Evolutionary conservation across 2,113 vertebrate genomes (phyloP).

Genomic region (Hipposideros armiger): DNA sequence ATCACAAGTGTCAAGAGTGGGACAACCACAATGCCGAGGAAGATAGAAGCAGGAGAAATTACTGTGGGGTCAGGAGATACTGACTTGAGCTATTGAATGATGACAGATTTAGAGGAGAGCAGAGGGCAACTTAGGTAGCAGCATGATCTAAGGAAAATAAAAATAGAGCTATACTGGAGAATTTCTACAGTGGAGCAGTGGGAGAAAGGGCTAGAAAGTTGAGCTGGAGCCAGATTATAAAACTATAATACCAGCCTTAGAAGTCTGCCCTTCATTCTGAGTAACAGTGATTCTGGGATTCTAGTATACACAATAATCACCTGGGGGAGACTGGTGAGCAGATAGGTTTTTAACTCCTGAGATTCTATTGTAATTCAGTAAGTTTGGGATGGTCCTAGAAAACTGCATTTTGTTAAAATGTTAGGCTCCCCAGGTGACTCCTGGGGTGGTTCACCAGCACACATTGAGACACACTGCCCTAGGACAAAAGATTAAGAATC

Average conservation of each 20-base stretch:
- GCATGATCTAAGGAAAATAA: not conserved
- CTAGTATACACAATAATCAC: not conserved
- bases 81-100: not conserved
- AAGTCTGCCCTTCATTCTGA: not conserved
- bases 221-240: not conserved
- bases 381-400: not conserved
- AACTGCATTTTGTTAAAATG: constrained; percentile 14
- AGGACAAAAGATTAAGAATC: not conserved
- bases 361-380: constrained; percentile 5
- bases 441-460: not conserved
- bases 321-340: not conserved
- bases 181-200: not conserved
- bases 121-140: not conserved
- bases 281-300: not conserved
- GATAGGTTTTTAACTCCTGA: not conserved
- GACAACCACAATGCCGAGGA: not conserved
- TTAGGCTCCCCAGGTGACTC: not conserved
- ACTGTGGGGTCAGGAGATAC: not conserved
- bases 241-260: not conserved
- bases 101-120: not conserved
- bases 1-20: not conserved
- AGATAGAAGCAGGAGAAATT: not conserved
- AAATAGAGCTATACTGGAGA: not conserved
- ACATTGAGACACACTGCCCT: not conserved
- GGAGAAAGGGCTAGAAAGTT: not conserved